Evolutionary conservation across 2,888 invertebrate genomes (phyloP).

Genomic region (Lasioglossum malachurum): DNA sequence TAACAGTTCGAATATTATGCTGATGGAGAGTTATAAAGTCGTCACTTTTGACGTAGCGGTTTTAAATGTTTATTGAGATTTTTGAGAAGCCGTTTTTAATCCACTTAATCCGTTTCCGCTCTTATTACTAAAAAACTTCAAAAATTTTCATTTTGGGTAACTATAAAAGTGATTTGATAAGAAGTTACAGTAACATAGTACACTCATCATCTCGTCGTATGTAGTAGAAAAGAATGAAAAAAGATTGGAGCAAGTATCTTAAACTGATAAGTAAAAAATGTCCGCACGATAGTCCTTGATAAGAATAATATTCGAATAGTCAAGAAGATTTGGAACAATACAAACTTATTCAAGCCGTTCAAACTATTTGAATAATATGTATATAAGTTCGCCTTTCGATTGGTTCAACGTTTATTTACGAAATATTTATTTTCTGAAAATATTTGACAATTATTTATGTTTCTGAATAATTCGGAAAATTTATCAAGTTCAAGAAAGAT

Average conservation of each 20-base stretch:
- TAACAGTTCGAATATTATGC: not conserved
- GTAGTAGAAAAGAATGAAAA: not conserved
- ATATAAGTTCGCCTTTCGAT: not conserved
- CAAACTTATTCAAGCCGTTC: not conserved
- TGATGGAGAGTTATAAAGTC: not conserved
- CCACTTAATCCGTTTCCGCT: not conserved
- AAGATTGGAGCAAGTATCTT: not conserved
- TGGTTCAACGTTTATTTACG: conserved; percentile 1
- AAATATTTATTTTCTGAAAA: not conserved
- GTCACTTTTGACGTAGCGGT: not conserved
- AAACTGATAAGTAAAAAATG: conserved; percentile 9
- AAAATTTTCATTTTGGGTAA: not conserved
- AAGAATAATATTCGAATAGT: not conserved
- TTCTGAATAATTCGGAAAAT: not conserved
- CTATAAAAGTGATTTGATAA: not conserved
- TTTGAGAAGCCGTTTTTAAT: not conserved
- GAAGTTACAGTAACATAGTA: not conserved
- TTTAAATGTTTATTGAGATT: not conserved
- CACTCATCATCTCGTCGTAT: not conserved
- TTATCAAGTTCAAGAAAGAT: not conserved
- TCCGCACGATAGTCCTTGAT: not conserved
- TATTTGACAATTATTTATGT: not conserved
- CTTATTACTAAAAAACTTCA: not conserved
- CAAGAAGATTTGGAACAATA: not conserved
- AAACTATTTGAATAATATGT: not conserved